Conservation (phyloP, 2,797 vertebrate species). For the Limosa lapponica region DNA sequence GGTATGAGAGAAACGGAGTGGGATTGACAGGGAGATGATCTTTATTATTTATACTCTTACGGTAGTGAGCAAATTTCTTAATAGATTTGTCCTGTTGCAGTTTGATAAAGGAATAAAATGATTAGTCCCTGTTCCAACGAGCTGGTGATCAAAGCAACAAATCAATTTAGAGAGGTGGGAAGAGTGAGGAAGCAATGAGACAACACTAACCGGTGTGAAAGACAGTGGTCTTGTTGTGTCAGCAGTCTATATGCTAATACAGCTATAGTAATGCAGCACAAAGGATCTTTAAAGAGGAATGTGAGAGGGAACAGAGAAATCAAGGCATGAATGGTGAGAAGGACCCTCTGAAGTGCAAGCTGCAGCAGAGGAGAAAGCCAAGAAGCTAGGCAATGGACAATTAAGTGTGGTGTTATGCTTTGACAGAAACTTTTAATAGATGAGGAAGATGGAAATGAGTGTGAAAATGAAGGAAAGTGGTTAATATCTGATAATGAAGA, state of each 20-base stretch:
- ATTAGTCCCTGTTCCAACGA: not conserved
- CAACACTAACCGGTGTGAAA: not conserved
- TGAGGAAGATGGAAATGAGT: not conserved
- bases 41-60: not conserved
- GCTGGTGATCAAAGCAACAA: not conserved
- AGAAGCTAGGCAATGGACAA: not conserved
- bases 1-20: not conserved
- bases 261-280: not conserved
- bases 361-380: not conserved
- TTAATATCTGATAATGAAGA: not conserved
- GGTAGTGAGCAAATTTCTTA: not conserved
- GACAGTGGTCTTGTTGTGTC: not conserved
- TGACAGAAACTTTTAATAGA: not conserved
- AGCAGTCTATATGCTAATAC: not conserved
- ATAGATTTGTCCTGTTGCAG: not conserved
- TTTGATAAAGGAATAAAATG: not conserved
- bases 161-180: not conserved
- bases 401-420: not conserved
- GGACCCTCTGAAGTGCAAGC: not conserved
- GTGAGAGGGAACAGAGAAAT: not conserved
- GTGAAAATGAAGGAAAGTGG: not conserved
- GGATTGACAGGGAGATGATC: not conserved
- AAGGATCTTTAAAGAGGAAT: not conserved
- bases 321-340: not conserved
- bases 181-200: not conserved